Base-by-base conservation (phyloP, 2,113 vertebrate genomes). In the Salvator merianae region DNA sequence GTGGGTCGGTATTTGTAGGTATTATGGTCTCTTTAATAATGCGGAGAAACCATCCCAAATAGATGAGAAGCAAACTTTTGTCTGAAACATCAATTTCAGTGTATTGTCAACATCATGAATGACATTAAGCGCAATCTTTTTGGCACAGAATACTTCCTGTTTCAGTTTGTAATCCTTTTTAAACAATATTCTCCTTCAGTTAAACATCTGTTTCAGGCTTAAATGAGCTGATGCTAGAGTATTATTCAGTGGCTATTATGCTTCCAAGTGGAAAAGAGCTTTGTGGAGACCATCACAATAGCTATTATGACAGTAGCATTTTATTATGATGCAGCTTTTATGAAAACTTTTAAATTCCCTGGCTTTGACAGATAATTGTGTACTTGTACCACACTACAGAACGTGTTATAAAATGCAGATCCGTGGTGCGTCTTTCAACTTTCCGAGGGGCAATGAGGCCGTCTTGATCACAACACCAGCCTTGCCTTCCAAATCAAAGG, bases 11-110 rank as follows among this genome's bases (percentile, higher is more conserved):
- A 87, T 94, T 96, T 93, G 91, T 94, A 91, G 93, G 91, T 90
- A 93, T 85, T 85, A 72, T 79, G 69, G 73, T 73, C 72, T 65
- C 76, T 85, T 50, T 94, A 88, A 92, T 88, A 86, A 93, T 88
- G 94, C 92, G 95, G 88, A 95, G 92, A 90, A 93, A 90, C 86
- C 77, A 77, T 90, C 59, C 62, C 74, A 65, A 74, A 68, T 88
- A 86, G 90, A 91, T 91, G 90, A 95, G 95, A 79, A 90, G 90
- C 91, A 89, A 89, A 91, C 88, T 88, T 93, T 95, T 95, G 96
- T 95, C 93, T 90, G 80, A 88, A 92, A 85, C 84, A 77, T 83
- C 84, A 89, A 76, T 50, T 90, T 86, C 4, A 1, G 50, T 83
- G 81, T 85, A 34, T 85, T 69, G 84, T 82, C 65, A 20, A 80